Percentiles rank a stretch among this genome's conserved stretches.
phyloP scores from a whole-genome alignment of 2,888 invertebrate species.

The Podotricha telesiphe region DNA sequence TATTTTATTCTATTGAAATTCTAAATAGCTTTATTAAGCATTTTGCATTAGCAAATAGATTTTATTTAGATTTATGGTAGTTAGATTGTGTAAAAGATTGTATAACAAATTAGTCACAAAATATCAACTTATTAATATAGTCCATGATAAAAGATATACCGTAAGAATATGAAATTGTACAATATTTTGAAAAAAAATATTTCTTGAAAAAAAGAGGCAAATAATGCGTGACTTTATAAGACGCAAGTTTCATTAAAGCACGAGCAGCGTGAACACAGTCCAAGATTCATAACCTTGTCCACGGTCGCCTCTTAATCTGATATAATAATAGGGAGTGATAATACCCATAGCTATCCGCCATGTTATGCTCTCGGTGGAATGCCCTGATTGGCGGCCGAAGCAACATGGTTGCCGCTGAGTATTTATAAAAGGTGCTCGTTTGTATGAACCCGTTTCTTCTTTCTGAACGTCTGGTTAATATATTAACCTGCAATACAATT shows the following conservation, averaged over 20 bases:
- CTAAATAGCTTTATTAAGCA: too few species aligned
- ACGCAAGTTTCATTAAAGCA: constrained; percentile 10
- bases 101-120: too few species aligned
- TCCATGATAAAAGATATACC: too few species aligned
- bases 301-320: constrained; percentile 54
- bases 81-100: too few species aligned
- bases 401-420: constrained; percentile 71
- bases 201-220: not conserved
- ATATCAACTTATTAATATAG: too few species aligned
- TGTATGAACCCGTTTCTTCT: constrained; percentile 49
- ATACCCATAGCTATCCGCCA: constrained; percentile 68
- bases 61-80: too few species aligned
- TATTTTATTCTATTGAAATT: not conserved
- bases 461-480: constrained; percentile 46
- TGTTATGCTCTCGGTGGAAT: constrained; percentile 56
- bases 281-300: constrained; percentile 43
- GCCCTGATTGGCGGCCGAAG: constrained; percentile 67
- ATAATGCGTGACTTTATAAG: not conserved
- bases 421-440: constrained; percentile 53
- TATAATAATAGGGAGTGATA: constrained; percentile 68
- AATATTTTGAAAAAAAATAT: too few species aligned
- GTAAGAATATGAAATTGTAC: too few species aligned
- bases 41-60: too few species aligned
- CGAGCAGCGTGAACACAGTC: constrained; percentile 34
- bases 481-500: constrained; percentile 28